Evolutionary conservation across 1,140 invertebrate genomes (phyloP).

Genomic region (Dolichoris vasculosae): DNA sequence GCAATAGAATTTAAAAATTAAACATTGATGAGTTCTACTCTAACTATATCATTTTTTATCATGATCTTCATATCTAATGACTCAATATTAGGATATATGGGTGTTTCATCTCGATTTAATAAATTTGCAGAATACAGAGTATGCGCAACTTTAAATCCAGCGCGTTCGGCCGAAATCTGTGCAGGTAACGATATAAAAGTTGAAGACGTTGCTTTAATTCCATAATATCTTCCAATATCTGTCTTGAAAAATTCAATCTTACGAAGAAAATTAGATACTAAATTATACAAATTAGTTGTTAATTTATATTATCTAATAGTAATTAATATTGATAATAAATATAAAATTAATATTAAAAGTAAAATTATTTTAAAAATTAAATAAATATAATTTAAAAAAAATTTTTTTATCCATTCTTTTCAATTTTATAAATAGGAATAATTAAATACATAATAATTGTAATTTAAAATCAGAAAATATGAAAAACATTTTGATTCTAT

Average conservation of each 20-base stretch:
- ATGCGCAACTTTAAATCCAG: constrained; percentile 26
- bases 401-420: no score
- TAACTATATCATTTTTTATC: constrained; percentile 46
- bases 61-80: constrained; percentile 32
- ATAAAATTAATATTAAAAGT: not conserved
- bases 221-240: constrained; percentile 41
- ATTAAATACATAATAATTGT: not conserved
- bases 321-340: not conserved
- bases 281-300: no score
- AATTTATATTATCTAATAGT: not conserved
- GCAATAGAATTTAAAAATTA: not conserved
- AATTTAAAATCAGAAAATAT: not conserved
- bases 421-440: not conserved
- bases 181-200: constrained; percentile 9
- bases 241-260: constrained; percentile 28
- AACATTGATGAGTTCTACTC: not conserved
- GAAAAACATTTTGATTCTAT: not conserved
- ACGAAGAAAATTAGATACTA: no score
- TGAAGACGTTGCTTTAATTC: constrained; percentile 28
- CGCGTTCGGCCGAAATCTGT: constrained; percentile 13
- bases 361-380: not conserved
- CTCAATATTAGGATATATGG: constrained; percentile 30
- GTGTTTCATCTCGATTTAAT: constrained; percentile 22
- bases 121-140: constrained; percentile 41
- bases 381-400: no score